Percentiles rank a stretch among this genome's conserved stretches.
Conservation (phyloP, 2,113 vertebrate species). For the Hyaena hyaena region DNA sequence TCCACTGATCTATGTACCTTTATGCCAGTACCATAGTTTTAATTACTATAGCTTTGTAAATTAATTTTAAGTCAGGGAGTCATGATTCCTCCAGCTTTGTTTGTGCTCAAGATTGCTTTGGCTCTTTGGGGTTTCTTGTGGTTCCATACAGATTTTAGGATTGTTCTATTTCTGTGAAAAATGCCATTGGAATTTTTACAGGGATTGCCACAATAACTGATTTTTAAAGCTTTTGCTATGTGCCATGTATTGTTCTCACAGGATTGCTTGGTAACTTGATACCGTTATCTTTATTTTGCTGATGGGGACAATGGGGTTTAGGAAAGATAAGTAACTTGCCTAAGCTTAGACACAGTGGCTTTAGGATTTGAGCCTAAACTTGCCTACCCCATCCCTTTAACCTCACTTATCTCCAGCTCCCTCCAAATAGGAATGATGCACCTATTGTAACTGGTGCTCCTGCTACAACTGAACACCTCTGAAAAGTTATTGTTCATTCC, state of each 20-base stretch:
- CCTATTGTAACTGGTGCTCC: not conserved
- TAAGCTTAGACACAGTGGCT: not conserved
- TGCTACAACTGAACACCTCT: not conserved
- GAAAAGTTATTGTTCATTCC: not conserved
- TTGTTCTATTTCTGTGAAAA: not conserved
- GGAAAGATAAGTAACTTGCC: not conserved
- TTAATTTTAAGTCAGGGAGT: not conserved
- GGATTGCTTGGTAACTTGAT: not conserved
- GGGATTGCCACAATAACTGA: not conserved
- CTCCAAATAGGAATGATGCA: not conserved
- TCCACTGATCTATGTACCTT: not conserved
- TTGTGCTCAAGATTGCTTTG: not conserved
- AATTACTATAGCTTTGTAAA: not conserved
- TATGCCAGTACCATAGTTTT: not conserved
- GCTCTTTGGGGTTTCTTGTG: not conserved
- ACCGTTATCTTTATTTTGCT: not conserved
- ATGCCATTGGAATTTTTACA: not conserved
- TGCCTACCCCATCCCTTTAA: not conserved
- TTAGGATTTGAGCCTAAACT: not conserved
- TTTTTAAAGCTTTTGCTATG: not conserved
- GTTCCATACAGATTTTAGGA: not conserved
- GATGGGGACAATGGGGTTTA: not conserved
- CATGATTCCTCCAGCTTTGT: not conserved
- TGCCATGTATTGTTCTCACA: not conserved
- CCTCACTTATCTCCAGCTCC: not conserved